A percentile compares a stretch with the other conserved stretches of the same genome.
phyloP scores from a whole-genome alignment of 2,888 invertebrate genomes.

The Venustoraphidia nigricollis region DNA sequence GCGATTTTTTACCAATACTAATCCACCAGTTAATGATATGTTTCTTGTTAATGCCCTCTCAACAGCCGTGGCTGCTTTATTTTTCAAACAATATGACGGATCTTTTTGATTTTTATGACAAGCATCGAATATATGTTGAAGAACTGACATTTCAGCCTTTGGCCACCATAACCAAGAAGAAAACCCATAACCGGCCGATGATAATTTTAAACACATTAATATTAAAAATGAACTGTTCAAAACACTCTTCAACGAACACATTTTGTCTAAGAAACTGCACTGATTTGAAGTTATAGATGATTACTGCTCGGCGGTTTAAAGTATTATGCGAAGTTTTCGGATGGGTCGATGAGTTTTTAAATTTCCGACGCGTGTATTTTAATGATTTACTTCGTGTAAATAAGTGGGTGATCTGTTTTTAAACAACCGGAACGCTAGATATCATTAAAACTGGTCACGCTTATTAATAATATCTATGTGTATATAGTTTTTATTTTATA shows the following conservation, averaged over 20 bases:
- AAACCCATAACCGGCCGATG: neutral
- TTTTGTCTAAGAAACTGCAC: too few species aligned
- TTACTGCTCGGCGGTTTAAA: too few species aligned
- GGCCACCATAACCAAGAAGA: neutral
- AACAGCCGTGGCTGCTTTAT: constrained; percentile 20
- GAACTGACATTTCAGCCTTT: constrained; percentile 1
- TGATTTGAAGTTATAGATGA: too few species aligned
- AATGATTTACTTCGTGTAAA: too few species aligned
- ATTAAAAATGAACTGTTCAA: neutral
- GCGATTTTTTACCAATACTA: constrained; percentile 9
- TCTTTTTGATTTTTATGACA: constrained; percentile 1
- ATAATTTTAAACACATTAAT: neutral
- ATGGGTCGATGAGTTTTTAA: too few species aligned
- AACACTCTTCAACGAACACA: neutral
- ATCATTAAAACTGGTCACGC: too few species aligned
- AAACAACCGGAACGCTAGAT: too few species aligned
- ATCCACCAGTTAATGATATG: constrained; percentile 22
- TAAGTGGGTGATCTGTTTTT: too few species aligned
- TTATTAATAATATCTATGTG: too few species aligned
- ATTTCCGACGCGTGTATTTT: too few species aligned
- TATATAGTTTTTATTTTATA: too few species aligned
- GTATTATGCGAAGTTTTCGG: too few species aligned
- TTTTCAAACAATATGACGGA: constrained; percentile 18
- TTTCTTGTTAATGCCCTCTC: constrained; percentile 21
- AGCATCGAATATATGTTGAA: constrained; percentile 4